Base-by-base conservation (phyloP, 1,140 invertebrate species). In the Eumaeus atala region DNA sequence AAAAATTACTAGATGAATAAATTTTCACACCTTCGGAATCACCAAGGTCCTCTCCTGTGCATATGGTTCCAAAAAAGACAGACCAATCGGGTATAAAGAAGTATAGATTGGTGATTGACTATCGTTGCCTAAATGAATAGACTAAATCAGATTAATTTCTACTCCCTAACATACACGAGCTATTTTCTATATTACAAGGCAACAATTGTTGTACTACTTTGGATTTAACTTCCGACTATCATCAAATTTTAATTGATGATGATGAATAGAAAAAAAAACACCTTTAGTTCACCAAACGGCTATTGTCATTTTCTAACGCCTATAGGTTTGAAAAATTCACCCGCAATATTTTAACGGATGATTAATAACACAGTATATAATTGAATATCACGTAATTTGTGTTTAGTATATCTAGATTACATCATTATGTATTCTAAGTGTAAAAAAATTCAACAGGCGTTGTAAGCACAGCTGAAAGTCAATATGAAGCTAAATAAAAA, bases 391-490 rank as follows among this genome's bases (percentile, higher is more conserved):
- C 44, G 58, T 54, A 35, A 42, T 54, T 47, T 63, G 28, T 68
- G 66, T 59, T 67, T 73, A 52, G 68, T 81, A 7, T 88, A 85
- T 54, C 44, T 83, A 37, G 84, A 88, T 56, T 84, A 87, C 48
- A 72, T 89, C 0, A 64, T 89, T 3, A 63, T 88, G 10, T 80
- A 67, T 53, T 36, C 53, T 7, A 53, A 51, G 37, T 40, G 11
- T 38, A 52, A 51, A 63, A 60, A 21, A 54, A 62, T 40, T 6
- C 42, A 47, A 8, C 42, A 47, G 17, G 42, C 17, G 12, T 47
- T 47, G 4, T n/a, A 47, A 47, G 42, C 42, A 3, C 14, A 14
- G 6, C 12, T n/a, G 5, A 47, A n/a, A 47, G 42, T 14, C 8
- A 47, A 47, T 10, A 14, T 47, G 17, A 47, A 17, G 17, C 17